phyloP scores from a whole-genome alignment of 2,888 invertebrate genomes.

The Incurvaria masculella region DNA sequence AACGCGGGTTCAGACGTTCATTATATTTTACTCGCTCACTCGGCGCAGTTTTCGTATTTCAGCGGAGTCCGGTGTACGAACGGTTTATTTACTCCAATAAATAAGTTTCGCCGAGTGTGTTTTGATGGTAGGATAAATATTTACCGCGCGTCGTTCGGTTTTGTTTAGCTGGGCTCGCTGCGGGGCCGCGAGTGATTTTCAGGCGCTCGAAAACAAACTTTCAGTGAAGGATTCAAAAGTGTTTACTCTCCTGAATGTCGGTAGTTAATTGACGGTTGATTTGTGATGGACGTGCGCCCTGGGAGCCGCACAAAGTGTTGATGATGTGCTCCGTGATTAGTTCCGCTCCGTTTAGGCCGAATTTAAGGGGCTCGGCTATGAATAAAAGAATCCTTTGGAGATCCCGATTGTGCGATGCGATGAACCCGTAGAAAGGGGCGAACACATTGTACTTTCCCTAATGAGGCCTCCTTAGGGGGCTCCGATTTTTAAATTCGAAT shows the following conservation, averaged over 20 bases:
- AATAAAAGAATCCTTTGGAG: conserved; percentile 36
- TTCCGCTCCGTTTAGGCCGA: conserved; percentile 38
- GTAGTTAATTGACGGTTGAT: conserved; percentile 25
- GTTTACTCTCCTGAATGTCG: neutral
- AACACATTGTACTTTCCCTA: neutral
- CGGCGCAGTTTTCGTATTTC: conserved; percentile 20
- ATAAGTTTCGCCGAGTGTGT: conserved; percentile 18
- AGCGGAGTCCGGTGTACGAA: conserved; percentile 25
- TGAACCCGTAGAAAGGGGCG: neutral
- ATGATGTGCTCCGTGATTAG: conserved; percentile 46
- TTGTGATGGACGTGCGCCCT: conserved; percentile 36
- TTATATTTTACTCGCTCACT: conserved; percentile 46
- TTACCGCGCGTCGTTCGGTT: neutral
- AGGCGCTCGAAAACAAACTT: conserved; percentile 40
- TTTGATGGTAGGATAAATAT: neutral
- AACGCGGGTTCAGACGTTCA: conserved; percentile 57
- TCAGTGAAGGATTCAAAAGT: neutral
- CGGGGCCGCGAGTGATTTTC: neutral
- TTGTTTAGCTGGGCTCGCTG: neutral
- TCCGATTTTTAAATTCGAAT: neutral
- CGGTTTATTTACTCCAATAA: conserved; percentile 36
- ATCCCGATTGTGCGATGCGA: conserved; percentile 20
- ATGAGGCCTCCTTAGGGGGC: neutral
- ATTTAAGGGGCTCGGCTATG: conserved; percentile 40
- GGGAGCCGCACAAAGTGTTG: conserved; percentile 29